phyloP scores from a whole-genome alignment of 2,797 vertebrate species.

The Eupleurogrammus muticus region DNA sequence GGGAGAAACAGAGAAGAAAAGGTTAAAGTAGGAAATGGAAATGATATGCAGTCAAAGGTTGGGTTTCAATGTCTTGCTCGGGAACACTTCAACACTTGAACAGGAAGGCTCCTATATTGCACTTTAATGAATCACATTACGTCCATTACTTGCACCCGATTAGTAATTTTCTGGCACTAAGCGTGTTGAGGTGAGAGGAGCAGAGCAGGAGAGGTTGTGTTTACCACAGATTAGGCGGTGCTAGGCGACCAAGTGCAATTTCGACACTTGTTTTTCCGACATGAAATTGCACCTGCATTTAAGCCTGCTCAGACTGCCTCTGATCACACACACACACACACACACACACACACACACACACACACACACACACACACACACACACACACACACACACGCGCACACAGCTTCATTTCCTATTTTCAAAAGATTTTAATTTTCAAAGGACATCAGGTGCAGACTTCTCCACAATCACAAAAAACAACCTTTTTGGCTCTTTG shows the following conservation, averaged over 20 bases:
- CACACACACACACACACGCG: too few relatives aligned
- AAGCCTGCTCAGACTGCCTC: neutral
- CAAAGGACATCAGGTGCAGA: neutral
- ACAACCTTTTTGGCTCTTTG: neutral
- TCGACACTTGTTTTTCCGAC: constrained; percentile 22
- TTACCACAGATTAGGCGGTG: constrained; percentile 21
- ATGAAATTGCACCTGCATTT: constrained; percentile 30
- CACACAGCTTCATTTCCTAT: constrained; percentile 12
- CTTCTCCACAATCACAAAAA: neutral
- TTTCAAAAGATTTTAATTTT: constrained; percentile 14
- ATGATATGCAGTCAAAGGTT: neutral
- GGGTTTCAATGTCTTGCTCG: neutral
- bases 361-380: too few relatives aligned
- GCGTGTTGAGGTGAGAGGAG: neutral
- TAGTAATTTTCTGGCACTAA: constrained; percentile 15
- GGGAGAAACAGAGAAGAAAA: constrained; percentile 9
- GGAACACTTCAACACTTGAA: too few relatives aligned
- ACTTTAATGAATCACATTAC: neutral
- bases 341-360: too few relatives aligned
- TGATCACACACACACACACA: constrained; percentile 18
- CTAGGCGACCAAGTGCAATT: constrained; percentile 8
- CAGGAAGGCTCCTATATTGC: too few relatives aligned
- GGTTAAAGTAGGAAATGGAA: neutral
- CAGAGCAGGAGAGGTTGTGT: constrained; percentile 21
- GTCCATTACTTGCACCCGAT: constrained; percentile 7